Conservation (phyloP, 2,888 invertebrate genomes). For the Molorchus minor region DNA sequence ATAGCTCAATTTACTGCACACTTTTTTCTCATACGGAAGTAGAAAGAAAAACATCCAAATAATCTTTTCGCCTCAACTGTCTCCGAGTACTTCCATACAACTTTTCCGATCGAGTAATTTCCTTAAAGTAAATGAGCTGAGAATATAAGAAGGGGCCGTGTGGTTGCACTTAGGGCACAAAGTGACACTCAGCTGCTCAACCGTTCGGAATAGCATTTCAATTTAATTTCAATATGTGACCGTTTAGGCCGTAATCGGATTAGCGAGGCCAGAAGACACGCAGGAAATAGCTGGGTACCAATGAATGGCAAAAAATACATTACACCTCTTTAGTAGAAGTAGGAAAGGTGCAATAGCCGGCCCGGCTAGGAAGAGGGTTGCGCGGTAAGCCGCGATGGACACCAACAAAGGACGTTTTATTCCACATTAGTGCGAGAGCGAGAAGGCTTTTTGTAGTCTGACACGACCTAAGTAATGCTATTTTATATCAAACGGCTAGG, state of each 20-base stretch:
- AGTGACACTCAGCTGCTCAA: conserved; percentile 50
- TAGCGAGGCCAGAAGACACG: conserved; percentile 9
- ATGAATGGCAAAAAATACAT: conserved; percentile 21
- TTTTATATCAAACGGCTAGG: too few species aligned
- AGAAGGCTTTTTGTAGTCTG: conserved; percentile 22
- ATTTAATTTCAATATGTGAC: conserved; percentile 32
- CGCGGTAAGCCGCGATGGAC: conserved; percentile 23
- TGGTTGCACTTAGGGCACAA: conserved; percentile 21
- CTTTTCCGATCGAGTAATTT: conserved; percentile 29
- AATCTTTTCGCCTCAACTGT: conserved; percentile 7
- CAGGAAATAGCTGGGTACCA: conserved; percentile 5
- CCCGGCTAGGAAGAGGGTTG: conserved; percentile 2
- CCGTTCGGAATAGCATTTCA: conserved; percentile 47
- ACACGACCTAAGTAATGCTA: conserved; percentile 23
- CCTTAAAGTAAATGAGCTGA: conserved; percentile 19
- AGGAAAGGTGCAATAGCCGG: conserved; percentile 14
- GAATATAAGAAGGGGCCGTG: conserved; percentile 9
- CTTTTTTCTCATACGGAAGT: too few species aligned
- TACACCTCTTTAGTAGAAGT: conserved; percentile 13
- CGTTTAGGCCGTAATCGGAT: conserved; percentile 36
- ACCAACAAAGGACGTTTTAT: conserved; percentile 19
- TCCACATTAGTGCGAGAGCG: conserved; percentile 20
- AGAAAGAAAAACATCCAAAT: neutral
- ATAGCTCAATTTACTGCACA: too few species aligned
- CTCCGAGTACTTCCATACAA: conserved; percentile 19